A percentile compares a stretch with the other conserved stretches of the same genome.
Evolutionary conservation across 2,113 vertebrate genomes (phyloP).

Genomic region (Cyprinodon variegatus): DNA sequence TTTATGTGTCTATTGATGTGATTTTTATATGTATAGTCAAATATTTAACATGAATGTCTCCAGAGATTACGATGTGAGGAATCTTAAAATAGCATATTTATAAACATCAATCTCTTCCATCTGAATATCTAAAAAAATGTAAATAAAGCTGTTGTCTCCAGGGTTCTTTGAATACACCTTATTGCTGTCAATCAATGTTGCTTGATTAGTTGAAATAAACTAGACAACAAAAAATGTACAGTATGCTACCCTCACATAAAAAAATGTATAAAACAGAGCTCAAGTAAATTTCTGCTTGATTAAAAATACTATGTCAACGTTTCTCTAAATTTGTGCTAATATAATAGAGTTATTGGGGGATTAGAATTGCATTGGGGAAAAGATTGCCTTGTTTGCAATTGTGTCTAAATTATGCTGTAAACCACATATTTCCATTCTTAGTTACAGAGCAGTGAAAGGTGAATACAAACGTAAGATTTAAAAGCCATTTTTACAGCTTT

Average conservation of each 20-base stretch:
- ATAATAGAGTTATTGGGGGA: not conserved
- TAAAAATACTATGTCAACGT: slow-evolving; percentile 5
- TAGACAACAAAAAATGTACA: too few relatives aligned
- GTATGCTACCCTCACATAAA: too few relatives aligned
- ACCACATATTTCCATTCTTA: not conserved
- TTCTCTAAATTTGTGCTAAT: not conserved
- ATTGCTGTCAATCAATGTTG: not conserved
- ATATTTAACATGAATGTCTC: not conserved
- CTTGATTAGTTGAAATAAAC: not conserved
- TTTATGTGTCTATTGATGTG: not conserved
- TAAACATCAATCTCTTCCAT: not conserved
- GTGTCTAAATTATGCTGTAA: not conserved
- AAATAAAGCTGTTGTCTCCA: not conserved
- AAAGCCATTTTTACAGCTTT: not conserved
- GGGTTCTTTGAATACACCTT: not conserved
- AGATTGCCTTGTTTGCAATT: not conserved
- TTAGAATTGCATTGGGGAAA: not conserved
- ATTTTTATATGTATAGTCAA: not conserved
- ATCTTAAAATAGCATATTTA: not conserved
- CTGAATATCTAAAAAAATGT: not conserved
- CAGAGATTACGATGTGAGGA: not conserved
- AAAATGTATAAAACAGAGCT: not conserved
- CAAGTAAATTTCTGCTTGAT: not conserved
- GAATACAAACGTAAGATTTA: not conserved
- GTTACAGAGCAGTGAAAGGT: not conserved